phyloP scores from a whole-genome alignment of 2,797 vertebrate species.

The Pterois miles region DNA sequence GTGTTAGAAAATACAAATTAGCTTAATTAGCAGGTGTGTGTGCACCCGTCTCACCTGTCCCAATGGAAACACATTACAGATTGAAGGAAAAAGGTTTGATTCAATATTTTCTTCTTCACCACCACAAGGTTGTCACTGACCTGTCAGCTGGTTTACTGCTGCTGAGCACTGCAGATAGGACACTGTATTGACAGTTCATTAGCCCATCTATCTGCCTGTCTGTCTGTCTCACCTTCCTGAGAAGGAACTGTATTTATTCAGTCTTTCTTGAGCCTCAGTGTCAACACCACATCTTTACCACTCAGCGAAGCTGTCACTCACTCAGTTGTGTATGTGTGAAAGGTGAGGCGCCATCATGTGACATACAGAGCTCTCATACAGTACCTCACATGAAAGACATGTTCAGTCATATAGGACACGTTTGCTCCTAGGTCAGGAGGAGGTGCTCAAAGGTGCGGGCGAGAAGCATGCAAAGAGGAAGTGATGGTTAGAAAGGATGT shows the following conservation, averaged over 20 bases:
- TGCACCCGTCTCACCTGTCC: conserved; percentile 9
- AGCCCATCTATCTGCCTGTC: conserved; percentile 6
- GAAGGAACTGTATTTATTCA: not conserved
- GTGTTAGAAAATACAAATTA: conserved; percentile 20
- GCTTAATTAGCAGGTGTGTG: conserved; percentile 28
- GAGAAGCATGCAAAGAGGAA: too few species aligned
- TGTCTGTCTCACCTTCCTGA: conserved; percentile 11
- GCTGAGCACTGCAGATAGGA: not conserved
- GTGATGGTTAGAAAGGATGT: too few species aligned
- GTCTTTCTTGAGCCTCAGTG: not conserved
- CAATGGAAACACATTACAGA: not conserved
- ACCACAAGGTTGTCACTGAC: too few species aligned
- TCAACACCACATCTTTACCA: conserved; percentile 21
- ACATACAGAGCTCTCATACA: not conserved
- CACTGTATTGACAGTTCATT: conserved; percentile 31
- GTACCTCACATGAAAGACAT: not conserved
- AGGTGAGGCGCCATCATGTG: not conserved
- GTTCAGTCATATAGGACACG: not conserved
- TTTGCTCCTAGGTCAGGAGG: too few species aligned
- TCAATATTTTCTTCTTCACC: not conserved
- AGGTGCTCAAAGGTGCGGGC: too few species aligned
- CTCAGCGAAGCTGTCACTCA: conserved; percentile 37
- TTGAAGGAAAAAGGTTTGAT: not conserved
- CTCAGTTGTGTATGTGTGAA: not conserved
- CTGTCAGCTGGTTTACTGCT: not conserved